These are phyloP conservation scores for Saccopteryx bilineata DNA, from an alignment of 2,113 vertebrate species.

Conservation along the genomic window DNA sequence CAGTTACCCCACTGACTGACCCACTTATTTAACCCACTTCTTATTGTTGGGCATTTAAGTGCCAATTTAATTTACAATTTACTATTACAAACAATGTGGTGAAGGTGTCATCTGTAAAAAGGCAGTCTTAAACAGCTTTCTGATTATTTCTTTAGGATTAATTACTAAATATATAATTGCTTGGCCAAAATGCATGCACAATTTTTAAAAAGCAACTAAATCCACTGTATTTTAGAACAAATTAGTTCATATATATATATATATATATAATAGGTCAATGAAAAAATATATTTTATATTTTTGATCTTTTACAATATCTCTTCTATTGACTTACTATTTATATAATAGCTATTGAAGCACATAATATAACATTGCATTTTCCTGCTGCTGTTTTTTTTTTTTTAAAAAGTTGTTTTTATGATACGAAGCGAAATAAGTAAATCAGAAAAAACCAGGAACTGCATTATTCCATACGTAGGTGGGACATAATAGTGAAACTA, in stretches of 20 bases:
- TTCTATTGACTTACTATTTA: background rate
- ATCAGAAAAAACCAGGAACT: too few relatives aligned
- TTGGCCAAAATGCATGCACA: background rate
- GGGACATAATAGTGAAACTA: too few relatives aligned
- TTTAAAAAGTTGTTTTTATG: background rate
- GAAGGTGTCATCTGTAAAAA: too few relatives aligned
- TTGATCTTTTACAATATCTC: background rate
- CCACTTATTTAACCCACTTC: background rate
- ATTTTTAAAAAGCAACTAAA: constrained; percentile 4
- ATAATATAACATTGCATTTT: constrained; percentile 1
- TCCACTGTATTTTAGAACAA: background rate
- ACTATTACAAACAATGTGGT: background rate
- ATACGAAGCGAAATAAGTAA: too few relatives aligned
- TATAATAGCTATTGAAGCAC: background rate
- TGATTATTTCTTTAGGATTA: constrained; percentile 1
- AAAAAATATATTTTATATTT: constrained; percentile 32
- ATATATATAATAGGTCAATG: background rate
- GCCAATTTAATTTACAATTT: background rate
- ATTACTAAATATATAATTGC: background rate
- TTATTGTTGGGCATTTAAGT: background rate
- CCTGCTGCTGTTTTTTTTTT: background rate
- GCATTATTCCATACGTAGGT: too few relatives aligned
- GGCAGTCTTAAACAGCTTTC: background rate
- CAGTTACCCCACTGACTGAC: background rate
- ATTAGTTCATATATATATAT: background rate